phyloP scores from a whole-genome alignment of 2,113 vertebrate genomes.

The Myrmecophaga tridactyla region DNA sequence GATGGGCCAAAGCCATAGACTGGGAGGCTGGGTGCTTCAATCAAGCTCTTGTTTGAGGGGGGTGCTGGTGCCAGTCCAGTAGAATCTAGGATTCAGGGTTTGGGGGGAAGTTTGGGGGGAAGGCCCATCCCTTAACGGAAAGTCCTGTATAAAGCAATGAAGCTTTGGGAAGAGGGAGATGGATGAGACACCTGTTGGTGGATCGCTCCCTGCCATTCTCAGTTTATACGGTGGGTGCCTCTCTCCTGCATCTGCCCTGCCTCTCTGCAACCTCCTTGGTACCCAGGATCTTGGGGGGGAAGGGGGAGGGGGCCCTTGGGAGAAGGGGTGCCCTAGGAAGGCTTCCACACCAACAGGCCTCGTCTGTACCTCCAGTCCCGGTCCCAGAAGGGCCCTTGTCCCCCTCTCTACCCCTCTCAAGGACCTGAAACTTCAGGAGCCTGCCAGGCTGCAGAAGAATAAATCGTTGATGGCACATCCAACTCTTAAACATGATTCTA shows the following conservation, averaged over 20 bases:
- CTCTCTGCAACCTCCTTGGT: background rate
- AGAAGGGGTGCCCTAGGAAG: background rate
- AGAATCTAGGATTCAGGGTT: background rate
- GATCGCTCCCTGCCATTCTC: too few species aligned
- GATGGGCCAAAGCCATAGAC: background rate
- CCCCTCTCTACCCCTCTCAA: conserved; percentile 16
- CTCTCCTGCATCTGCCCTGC: background rate
- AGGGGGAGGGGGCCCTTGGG: too few species aligned
- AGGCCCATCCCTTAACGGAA: background rate
- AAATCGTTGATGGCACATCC: conserved; percentile 84
- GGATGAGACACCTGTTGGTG: background rate
- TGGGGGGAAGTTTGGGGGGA: background rate
- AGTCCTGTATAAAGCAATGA: background rate
- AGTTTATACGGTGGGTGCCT: background rate
- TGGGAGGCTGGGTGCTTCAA: background rate
- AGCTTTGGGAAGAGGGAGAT: background rate
- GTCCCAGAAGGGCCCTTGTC: background rate
- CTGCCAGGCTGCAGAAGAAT: conserved; percentile 72
- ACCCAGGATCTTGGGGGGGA: background rate
- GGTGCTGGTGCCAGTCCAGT: background rate
- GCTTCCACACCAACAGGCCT: background rate
- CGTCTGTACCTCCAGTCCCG: background rate
- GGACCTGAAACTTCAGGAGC: conserved; percentile 62
- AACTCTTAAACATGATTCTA: conserved; percentile 85
- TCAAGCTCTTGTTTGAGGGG: background rate